Evolutionary conservation across 2,888 invertebrate species (phyloP).

Genomic region (Diaphora mendica): DNA sequence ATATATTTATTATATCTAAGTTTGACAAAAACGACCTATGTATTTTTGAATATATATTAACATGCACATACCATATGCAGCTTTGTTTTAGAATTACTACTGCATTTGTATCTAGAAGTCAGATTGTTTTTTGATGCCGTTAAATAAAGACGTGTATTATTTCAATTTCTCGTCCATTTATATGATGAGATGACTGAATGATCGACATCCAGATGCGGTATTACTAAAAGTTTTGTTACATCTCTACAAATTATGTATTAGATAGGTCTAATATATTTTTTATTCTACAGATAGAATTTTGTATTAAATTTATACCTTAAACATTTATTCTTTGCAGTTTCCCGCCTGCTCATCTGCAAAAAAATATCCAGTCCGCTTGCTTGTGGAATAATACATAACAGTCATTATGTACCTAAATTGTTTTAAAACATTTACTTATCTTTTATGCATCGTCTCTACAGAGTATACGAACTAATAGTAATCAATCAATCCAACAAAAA

Average conservation of each 20-base stretch:
- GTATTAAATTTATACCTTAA: no score
- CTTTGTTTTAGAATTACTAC: background rate
- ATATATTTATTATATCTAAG: no score
- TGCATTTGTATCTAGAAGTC: background rate
- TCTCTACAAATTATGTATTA: no score
- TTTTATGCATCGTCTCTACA: background rate
- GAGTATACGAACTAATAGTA: background rate
- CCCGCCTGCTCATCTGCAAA: background rate
- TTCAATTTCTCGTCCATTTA: background rate
- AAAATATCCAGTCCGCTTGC: background rate
- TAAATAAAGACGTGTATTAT: background rate
- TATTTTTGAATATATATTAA: no score
- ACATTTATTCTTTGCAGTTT: background rate
- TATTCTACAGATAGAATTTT: no score
- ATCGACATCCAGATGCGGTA: background rate
- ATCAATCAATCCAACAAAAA: background rate
- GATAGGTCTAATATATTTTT: no score
- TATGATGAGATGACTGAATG: no score
- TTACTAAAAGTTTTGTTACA: no score
- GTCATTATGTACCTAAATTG: no score
- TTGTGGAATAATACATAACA: background rate
- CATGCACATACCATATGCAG: background rate
- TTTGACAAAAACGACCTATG: no score
- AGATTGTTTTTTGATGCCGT: background rate
- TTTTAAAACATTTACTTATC: background rate